Evolutionary conservation across 1,140 invertebrate species (phyloP), one percentile per base, ranked within the genome.

Genomic region (Anagrus nilaparvatae): DNA sequence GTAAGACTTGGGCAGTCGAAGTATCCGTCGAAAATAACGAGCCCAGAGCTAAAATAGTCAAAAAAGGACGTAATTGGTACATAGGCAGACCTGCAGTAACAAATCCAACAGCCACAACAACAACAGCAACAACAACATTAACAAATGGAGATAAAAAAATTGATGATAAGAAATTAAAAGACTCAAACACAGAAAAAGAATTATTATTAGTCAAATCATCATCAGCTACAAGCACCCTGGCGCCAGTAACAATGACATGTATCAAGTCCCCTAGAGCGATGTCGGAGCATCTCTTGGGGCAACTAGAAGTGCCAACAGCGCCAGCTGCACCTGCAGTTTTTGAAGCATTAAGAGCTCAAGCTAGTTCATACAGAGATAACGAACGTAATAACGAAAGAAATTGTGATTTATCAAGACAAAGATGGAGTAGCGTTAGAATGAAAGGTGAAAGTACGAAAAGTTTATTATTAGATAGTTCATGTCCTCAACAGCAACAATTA

Each of bases 391-490:
- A 49, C 13, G 51, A 56, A 17, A 43, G 31, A 19, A 42, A 50
- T 10, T 52, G 49, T 9, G 54, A 63, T 10, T 42, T 50, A 13
- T 52, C 63, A 13, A 59, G 59, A 25, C 66, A 69, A 33, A 54
- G 54, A 12, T 69, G 66, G 66, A 69, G 63, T 48, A 69, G 66
- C 47, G 60, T 69, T 19, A 50, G 63, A 32, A 53, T 65, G 19
- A 66, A 65, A 39, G 65, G 59, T 31, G 60, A 59, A 20, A 69
- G 66, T 36, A 67, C 63, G 32, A 67, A 65, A 51, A 69, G 66
- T 35, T 51, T 69, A 20, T 47, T 69, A 6, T 39, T 66, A 40
- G 66, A 69, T 40, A 69, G 67, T 46, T 64, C 65, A 10, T 63
- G 62, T 13, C 60, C 60, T 19, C 62, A 65, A 36, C 40, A 53